Conservation (phyloP, 2,888 invertebrate genomes). For the Harpalus rubripes region DNA sequence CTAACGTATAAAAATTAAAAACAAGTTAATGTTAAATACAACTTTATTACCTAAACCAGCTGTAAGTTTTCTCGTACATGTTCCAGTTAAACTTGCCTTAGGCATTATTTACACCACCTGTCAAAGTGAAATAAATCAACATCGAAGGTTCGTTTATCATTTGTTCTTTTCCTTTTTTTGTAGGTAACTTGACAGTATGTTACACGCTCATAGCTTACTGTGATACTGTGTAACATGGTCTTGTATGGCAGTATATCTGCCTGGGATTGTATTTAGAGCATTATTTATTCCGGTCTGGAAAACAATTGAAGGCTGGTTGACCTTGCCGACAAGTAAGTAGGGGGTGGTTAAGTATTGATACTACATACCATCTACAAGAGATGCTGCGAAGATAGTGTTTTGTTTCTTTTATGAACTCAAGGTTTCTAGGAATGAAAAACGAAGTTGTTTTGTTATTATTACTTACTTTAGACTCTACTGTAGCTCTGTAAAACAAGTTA, state of each 20-base stretch:
- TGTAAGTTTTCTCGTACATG: constrained; percentile 7
- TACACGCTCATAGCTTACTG: constrained; percentile 32
- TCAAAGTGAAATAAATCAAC: constrained; percentile 52
- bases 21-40: constrained; percentile 20
- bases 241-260: constrained; percentile 24
- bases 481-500: not conserved
- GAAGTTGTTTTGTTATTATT: constrained; percentile 10
- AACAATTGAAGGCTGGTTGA: constrained; percentile 58
- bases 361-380: constrained; percentile 13
- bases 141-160: constrained; percentile 52
- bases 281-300: constrained; percentile 52
- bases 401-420: constrained; percentile 2
- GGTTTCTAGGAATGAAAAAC: not conserved
- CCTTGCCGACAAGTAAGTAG: constrained; percentile 36
- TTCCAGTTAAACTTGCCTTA: constrained; percentile 32
- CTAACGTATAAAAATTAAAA: not conserved
- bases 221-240: constrained; percentile 4
- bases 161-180: constrained; percentile 11
- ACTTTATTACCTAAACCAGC: constrained; percentile 23
- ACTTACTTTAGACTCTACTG: not conserved
- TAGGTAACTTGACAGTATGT: constrained; percentile 27
- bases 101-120: constrained; percentile 54
- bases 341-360: constrained; percentile 35
- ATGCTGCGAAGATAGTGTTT: constrained; percentile 33
- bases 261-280: constrained; percentile 41